Conservation (phyloP, 2,113 vertebrate species). For the Sinocyclocheilus anshuiensis region DNA sequence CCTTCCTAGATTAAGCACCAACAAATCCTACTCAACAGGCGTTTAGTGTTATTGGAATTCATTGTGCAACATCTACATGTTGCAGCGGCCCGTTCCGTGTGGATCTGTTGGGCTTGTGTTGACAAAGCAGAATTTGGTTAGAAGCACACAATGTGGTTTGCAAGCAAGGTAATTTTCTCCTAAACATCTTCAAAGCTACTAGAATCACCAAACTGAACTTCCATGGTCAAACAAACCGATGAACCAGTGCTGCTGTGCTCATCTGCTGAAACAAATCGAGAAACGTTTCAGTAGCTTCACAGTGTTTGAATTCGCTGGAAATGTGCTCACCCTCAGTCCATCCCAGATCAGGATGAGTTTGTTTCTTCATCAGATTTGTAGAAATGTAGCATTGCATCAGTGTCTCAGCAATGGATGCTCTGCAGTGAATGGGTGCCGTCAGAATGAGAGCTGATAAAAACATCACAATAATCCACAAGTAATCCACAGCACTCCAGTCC, state of each 20-base stretch:
- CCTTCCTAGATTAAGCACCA: conserved; percentile 70
- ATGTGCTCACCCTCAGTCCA: no score
- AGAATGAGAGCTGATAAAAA: no score
- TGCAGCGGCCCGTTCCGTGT: neutral
- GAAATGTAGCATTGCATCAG: no score
- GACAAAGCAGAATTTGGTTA: neutral
- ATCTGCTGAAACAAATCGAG: no score
- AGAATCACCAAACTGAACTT: neutral
- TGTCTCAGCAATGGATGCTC: no score
- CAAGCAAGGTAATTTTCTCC: neutral
- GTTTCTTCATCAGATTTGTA: no score
- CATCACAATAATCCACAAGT: no score
- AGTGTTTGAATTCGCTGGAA: no score
- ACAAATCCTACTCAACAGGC: conserved; percentile 61
- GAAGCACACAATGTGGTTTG: neutral
- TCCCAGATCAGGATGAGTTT: no score
- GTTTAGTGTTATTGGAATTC: conserved; percentile 32
- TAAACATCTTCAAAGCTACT: neutral
- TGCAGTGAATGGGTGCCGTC: no score
- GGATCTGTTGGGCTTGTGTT: neutral
- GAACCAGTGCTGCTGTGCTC: neutral
- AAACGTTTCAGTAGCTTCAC: no score
- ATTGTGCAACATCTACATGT: conserved; percentile 18
- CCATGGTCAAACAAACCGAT: neutral
- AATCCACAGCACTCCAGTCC: no score